A percentile compares a stretch with the other conserved stretches of the same genome.
Conservation (phyloP, 2,113 vertebrate genomes). For the Lophochroa leadbeateri region DNA sequence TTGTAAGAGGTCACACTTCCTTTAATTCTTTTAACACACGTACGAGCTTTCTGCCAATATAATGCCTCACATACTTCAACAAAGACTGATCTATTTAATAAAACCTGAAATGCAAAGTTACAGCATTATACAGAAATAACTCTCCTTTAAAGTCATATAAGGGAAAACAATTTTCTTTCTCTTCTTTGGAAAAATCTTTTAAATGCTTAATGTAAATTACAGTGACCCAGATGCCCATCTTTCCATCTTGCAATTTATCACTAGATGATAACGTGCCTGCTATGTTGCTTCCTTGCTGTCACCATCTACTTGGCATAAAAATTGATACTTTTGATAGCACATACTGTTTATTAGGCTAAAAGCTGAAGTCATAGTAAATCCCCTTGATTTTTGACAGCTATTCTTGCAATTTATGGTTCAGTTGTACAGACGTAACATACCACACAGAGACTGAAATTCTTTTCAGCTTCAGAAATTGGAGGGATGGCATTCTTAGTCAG, state of each 20-base stretch:
- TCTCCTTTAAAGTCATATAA: conserved; percentile 15
- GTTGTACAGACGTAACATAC: background rate
- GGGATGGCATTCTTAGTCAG: background rate
- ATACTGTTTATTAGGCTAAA: conserved; percentile 69
- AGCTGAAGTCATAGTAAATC: background rate
- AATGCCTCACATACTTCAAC: background rate
- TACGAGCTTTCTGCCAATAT: background rate
- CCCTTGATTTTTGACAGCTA: background rate
- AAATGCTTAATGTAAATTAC: conserved; percentile 63
- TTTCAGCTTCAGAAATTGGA: background rate
- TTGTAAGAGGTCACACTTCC: background rate
- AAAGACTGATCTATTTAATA: background rate
- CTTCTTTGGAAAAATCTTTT: conserved; percentile 58
- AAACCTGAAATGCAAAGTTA: background rate
- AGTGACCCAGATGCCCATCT: conserved; percentile 58
- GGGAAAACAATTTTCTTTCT: conserved; percentile 70
- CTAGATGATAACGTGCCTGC: conserved; percentile 70
- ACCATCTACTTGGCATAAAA: conserved; percentile 69
- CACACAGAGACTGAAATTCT: background rate
- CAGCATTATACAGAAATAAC: background rate
- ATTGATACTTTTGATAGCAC: conserved; percentile 68
- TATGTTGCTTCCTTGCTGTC: conserved; percentile 71
- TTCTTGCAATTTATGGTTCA: background rate
- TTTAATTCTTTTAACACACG: background rate
- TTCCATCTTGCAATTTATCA: conserved; percentile 70